Percentiles rank a stretch among this genome's conserved stretches.
Conservation (phyloP, 2,888 invertebrate genomes). For the Lamproptera curius region DNA sequence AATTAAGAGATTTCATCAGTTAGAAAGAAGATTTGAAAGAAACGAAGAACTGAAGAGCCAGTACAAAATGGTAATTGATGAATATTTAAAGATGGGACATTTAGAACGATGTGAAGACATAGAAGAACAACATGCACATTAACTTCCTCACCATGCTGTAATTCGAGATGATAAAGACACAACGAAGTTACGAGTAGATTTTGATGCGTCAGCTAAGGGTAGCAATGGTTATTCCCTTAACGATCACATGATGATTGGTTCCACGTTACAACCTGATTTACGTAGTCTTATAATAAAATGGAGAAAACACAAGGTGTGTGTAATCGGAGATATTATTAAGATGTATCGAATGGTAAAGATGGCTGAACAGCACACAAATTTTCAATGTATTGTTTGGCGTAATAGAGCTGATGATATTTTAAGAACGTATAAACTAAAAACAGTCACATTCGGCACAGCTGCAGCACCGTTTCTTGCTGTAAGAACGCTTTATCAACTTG, state of each 20-base stretch:
- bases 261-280: slow-evolving; percentile 30
- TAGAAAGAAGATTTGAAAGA: too few species aligned
- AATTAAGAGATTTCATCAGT: slow-evolving; percentile 11
- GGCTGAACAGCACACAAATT: slow-evolving; percentile 4
- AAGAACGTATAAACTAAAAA: slow-evolving; percentile 15
- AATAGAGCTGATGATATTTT: slow-evolving; percentile 9
- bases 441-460: slow-evolving; percentile 26
- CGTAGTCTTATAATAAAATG: slow-evolving; percentile 30
- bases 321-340: slow-evolving; percentile 28
- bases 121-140: not conserved
- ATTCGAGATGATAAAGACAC: not conserved
- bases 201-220: not conserved
- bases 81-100: slow-evolving; percentile 24
- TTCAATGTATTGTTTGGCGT: slow-evolving; percentile 26
- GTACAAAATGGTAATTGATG: slow-evolving; percentile 25
- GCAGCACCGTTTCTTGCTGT: slow-evolving; percentile 26
- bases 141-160: not conserved
- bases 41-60: slow-evolving; percentile 17
- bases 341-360: slow-evolving; percentile 30
- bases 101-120: not conserved
- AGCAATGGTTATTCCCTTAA: slow-evolving; percentile 25
- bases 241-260: slow-evolving; percentile 28
- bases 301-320: slow-evolving; percentile 22
- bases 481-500: slow-evolving; percentile 15
- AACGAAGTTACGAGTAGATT: not conserved